phyloP scores from a whole-genome alignment of 2,113 vertebrate genomes.

The Tamias sibiricus region DNA sequence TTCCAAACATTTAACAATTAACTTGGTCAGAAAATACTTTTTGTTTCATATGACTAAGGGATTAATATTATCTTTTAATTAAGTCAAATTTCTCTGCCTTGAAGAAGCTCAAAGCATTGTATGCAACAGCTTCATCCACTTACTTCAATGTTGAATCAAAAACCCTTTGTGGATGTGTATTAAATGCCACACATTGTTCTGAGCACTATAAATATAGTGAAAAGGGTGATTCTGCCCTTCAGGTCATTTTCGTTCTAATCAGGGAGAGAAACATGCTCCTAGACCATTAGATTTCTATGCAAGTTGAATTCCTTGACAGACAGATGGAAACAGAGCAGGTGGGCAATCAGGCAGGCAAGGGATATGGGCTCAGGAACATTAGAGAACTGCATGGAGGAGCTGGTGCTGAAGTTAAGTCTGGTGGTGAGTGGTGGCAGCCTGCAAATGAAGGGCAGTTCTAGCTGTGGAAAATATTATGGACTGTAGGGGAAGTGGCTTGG shows the following conservation, averaged over 20 bases:
- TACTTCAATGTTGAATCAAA: neutral
- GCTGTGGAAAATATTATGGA: neutral
- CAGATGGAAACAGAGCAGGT: neutral
- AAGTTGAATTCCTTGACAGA: neutral
- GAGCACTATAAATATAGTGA: neutral
- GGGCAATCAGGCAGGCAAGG: neutral
- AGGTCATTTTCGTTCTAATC: neutral
- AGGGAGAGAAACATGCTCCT: neutral
- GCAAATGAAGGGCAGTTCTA: neutral
- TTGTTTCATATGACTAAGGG: constrained; percentile 12
- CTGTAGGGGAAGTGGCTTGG: neutral
- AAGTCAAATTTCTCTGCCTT: neutral
- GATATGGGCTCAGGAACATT: accelerated
- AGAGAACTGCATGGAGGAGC: neutral
- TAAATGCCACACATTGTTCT: neutral
- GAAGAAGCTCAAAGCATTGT: neutral
- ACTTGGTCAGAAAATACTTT: neutral
- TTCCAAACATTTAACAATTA: neutral
- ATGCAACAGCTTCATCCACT: neutral
- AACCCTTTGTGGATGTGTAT: neutral
- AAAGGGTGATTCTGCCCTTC: neutral
- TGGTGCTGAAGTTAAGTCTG: neutral
- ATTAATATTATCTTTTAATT: constrained; percentile 40
- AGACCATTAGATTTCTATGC: neutral
- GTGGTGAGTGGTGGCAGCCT: neutral